phyloP scores from a whole-genome alignment of 2,797 vertebrate genomes.

The Chelonia mydas region DNA sequence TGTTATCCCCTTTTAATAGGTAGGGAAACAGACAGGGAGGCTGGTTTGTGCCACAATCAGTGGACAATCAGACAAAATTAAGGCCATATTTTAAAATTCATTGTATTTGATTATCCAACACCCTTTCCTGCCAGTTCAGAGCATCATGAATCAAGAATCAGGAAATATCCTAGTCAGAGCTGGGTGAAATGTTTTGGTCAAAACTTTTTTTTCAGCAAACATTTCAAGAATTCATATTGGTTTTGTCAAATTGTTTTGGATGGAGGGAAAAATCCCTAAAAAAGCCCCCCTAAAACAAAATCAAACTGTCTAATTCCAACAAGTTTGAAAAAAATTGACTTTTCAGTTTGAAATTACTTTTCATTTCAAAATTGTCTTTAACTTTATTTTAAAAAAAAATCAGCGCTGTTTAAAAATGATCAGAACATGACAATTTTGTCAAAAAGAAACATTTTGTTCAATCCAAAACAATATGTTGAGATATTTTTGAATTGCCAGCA shows the following conservation, averaged over 20 bases:
- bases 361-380: background rate
- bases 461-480: background rate
- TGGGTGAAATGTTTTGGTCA: background rate
- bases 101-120: background rate
- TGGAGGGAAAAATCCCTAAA: too few relatives aligned
- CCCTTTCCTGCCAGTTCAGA: background rate
- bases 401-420: background rate
- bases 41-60: background rate
- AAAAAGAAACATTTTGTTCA: background rate
- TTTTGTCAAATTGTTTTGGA: background rate
- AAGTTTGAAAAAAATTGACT: background rate
- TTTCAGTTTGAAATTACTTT: background rate
- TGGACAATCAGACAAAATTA: slow-evolving; percentile 5
- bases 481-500: background rate
- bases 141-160: background rate
- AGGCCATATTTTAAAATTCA: background rate
- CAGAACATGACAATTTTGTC: background rate
- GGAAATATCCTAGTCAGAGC: background rate
- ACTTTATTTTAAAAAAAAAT: background rate
- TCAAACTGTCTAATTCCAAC: background rate
- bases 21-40: background rate
- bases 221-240: background rate
- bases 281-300: background rate
- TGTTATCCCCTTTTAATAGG: background rate
- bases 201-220: background rate